Conservation (phyloP, 2,113 vertebrate genomes). For the Leptocoma aspasia region DNA sequence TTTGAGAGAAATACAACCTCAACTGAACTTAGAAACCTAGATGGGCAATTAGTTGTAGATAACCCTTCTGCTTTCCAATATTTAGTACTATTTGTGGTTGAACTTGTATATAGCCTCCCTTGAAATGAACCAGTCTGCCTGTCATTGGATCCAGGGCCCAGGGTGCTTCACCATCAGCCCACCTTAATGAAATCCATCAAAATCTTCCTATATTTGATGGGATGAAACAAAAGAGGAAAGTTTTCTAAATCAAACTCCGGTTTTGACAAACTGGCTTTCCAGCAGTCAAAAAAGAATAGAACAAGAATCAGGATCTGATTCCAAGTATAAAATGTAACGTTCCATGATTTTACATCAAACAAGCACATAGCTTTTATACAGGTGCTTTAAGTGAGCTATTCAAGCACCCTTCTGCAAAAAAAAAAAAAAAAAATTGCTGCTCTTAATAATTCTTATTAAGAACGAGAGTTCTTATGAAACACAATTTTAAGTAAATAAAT, state of each 20-base stretch:
- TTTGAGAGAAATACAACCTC: background rate
- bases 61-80: background rate
- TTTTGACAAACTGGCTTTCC: background rate
- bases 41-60: background rate
- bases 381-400: background rate
- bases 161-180: background rate
- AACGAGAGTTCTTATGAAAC: background rate
- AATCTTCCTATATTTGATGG: background rate
- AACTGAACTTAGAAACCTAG: background rate
- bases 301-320: background rate
- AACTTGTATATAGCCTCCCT: background rate
- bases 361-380: background rate
- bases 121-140: background rate
- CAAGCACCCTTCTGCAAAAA: fast-evolving
- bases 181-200: background rate
- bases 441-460: background rate
- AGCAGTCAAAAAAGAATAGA: background rate
- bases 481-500: background rate
- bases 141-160: background rate
- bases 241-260: background rate
- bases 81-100: background rate
- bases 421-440: background rate
- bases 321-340: background rate
- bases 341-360: background rate
- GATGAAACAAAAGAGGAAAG: background rate